Percentiles rank a stretch among this genome's conserved stretches.
These are phyloP conservation scores for Phylloscopus whistleri DNA, from an alignment of 2,113 vertebrate species.

Conservation along the genomic window DNA sequence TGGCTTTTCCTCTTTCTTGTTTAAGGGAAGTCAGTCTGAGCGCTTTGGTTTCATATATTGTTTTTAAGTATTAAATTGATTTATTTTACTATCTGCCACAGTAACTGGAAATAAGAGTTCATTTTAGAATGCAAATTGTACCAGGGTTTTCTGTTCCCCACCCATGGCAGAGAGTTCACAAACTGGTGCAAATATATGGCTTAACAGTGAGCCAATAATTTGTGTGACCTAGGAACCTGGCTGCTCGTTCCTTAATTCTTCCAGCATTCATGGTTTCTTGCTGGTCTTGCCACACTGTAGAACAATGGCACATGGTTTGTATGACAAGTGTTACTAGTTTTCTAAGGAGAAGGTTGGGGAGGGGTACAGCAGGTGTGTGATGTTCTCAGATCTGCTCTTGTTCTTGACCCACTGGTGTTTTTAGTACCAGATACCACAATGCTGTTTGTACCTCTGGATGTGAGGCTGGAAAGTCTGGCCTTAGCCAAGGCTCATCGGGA, in stretches of 20 bases:
- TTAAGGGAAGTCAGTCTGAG: not conserved
- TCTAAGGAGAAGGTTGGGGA: not conserved
- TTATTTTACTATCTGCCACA: not conserved
- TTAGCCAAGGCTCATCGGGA: not conserved
- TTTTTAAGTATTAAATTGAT: not conserved
- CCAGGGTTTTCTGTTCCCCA: not conserved
- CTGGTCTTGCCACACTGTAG: not conserved
- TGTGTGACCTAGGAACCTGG: not conserved
- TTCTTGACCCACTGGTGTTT: not conserved
- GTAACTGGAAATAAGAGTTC: not conserved
- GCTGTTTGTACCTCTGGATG: not conserved
- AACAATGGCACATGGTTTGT: not conserved
- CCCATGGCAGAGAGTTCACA: not conserved
- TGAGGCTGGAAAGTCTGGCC: not conserved
- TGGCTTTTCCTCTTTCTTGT: not conserved
- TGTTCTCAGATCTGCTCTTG: not conserved
- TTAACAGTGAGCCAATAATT: not conserved
- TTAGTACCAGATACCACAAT: not conserved
- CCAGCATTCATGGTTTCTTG: not conserved
- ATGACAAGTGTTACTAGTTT: accelerated
- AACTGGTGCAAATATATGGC: not conserved
- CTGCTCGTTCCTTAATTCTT: not conserved
- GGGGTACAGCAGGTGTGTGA: not conserved
- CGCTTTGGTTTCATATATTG: not conserved
- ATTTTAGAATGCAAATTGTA: not conserved